phyloP scores from a whole-genome alignment of 2,113 vertebrate species.

The Limanda limanda region DNA sequence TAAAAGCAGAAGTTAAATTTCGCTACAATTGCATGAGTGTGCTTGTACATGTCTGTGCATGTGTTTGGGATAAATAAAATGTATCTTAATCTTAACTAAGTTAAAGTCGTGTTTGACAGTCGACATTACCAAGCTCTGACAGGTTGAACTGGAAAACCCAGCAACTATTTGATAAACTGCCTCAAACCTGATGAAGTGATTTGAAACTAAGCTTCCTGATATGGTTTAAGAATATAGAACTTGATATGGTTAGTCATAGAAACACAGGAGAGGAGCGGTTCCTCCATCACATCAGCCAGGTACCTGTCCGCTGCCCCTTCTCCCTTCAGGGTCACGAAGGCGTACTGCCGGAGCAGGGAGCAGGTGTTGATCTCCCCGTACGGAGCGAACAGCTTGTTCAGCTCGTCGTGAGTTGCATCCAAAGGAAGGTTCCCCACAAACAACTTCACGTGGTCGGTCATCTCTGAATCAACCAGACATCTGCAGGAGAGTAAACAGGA shows the following conservation, averaged over 20 bases:
- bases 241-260: not conserved
- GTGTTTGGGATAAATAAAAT: too few species aligned
- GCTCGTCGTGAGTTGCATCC: conserved; percentile 90
- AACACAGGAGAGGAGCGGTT: not conserved
- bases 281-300: too few species aligned
- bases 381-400: conserved; percentile 89
- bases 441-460: conserved; percentile 87
- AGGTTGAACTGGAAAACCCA: not conserved
- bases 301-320: conserved; percentile 87
- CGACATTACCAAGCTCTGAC: too few species aligned
- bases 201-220: too few species aligned
- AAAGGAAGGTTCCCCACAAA: conserved; percentile 95
- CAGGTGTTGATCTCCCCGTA: conserved; percentile 91
- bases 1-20: too few species aligned
- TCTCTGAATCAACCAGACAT: conserved; percentile 76
- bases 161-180: not conserved
- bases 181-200: not conserved
- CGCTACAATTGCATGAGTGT: too few species aligned
- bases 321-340: conserved; percentile 92
- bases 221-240: too few species aligned
- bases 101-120: too few species aligned
- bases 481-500: conserved; percentile 48
- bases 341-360: conserved; percentile 94
- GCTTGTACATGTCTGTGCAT: too few species aligned
- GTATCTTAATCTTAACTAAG: too few species aligned